Evolutionary conservation across 1,140 invertebrate species (phyloP).

Genomic region (Psilanteris sp.): DNA sequence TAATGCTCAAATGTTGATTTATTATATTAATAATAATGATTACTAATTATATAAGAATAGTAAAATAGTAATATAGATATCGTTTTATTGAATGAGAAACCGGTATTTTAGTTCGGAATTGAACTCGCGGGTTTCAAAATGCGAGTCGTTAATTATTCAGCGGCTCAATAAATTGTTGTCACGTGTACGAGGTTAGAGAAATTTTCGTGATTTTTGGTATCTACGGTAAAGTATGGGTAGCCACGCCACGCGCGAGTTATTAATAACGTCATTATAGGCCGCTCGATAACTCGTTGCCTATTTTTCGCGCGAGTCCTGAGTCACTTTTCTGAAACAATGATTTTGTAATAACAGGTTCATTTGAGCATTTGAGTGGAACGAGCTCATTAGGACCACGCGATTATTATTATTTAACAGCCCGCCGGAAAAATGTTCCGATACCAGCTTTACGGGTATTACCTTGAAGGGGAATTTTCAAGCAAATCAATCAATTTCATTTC

Average conservation of each 20-base stretch:
- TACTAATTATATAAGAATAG: no score
- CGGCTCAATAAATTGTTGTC: not conserved
- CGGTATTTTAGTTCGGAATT: no score
- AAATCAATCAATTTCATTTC: slow-evolving; percentile 50
- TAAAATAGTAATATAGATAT: no score
- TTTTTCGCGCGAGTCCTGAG: slow-evolving; percentile 14
- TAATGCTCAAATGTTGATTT: no score
- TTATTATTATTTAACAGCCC: slow-evolving; percentile 21
- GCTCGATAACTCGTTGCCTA: not conserved
- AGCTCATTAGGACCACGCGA: slow-evolving; percentile 11
- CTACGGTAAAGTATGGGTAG: no score
- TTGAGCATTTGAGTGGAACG: slow-evolving; percentile 37
- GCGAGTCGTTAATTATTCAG: no score
- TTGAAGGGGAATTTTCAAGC: slow-evolving; percentile 68
- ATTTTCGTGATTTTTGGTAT: slow-evolving; percentile 4
- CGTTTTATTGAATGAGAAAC: no score
- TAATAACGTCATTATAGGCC: slow-evolving; percentile 34
- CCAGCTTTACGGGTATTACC: slow-evolving; percentile 21
- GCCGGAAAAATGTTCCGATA: slow-evolving; percentile 35
- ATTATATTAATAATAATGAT: no score
- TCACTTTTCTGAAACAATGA: slow-evolving; percentile 29
- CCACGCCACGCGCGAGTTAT: not conserved
- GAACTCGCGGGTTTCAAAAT: no score
- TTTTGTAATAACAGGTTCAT: slow-evolving; percentile 52
- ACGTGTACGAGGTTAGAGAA: slow-evolving; percentile 13